These are phyloP conservation scores for Serinus canaria DNA, from an alignment of 2,113 vertebrate species.

Conservation along the genomic window DNA sequence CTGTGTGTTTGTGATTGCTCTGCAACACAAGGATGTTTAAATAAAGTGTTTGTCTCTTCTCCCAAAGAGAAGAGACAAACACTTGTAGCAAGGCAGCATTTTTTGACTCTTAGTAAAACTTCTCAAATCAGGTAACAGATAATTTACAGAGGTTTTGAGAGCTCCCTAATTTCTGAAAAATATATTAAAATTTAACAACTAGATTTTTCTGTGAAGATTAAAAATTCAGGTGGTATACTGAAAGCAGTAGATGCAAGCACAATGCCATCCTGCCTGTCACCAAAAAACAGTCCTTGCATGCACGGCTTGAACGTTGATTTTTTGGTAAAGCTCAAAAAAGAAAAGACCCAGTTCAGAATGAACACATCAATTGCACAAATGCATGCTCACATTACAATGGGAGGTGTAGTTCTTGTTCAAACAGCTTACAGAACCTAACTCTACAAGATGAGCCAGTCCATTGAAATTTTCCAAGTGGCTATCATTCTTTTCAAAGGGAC, in stretches of 20 bases:
- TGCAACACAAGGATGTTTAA: neutral
- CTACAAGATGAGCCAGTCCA: neutral
- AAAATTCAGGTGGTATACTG: neutral
- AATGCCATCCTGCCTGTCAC: neutral
- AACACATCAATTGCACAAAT: neutral
- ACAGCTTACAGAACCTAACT: neutral
- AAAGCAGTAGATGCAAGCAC: neutral
- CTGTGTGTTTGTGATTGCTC: neutral
- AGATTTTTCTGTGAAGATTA: neutral
- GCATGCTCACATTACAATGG: accelerated
- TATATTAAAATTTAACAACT: neutral
- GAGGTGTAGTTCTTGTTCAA: neutral
- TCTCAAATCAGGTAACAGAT: neutral
- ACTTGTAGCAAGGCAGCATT: neutral
- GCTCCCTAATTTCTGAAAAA: neutral
- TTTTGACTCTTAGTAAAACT: neutral
- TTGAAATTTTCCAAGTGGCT: neutral
- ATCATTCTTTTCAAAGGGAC: neutral
- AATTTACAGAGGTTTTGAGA: neutral
- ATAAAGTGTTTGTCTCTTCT: neutral
- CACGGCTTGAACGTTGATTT: neutral
- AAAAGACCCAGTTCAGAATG: neutral
- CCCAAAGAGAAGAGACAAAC: no score
- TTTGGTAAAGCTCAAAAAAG: neutral
- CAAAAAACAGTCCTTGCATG: accelerated